These are phyloP conservation scores for Struthio camelus DNA, from an alignment of 2,113 vertebrate genomes.

Conservation along the genomic window DNA sequence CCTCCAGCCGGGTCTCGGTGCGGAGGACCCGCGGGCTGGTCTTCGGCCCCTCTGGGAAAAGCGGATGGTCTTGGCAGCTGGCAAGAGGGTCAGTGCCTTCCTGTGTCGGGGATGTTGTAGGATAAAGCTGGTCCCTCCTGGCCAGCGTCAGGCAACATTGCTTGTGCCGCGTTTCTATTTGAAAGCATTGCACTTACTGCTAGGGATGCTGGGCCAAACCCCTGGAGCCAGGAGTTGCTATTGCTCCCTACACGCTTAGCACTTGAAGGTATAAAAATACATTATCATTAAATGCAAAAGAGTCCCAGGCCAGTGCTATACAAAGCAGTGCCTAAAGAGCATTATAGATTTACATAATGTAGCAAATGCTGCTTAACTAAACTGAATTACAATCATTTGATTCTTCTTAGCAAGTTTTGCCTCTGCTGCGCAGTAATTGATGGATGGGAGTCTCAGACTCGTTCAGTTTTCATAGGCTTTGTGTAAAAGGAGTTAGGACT, in stretches of 20 bases:
- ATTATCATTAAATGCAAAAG: not conserved
- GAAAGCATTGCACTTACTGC: not conserved
- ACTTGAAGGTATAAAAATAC: not conserved
- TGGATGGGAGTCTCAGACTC: not conserved
- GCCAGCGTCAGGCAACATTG: not conserved
- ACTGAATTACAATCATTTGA: not conserved
- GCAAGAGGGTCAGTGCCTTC: not conserved
- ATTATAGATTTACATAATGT: not conserved
- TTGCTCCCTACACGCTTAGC: not conserved
- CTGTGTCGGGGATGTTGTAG: not conserved
- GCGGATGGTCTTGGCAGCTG: not conserved
- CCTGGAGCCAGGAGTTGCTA: not conserved
- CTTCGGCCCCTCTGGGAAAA: not conserved
- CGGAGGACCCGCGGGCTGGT: not conserved
- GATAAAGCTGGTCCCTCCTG: not conserved
- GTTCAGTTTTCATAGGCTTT: not conserved
- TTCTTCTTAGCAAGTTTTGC: not conserved
- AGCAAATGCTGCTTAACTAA: not conserved
- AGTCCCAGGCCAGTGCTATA: not conserved
- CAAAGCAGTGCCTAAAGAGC: not conserved
- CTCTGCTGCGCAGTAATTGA: not conserved
- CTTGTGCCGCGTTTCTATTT: not conserved
- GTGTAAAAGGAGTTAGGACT: not conserved
- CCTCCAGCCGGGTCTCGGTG: accelerated
- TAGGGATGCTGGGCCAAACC: not conserved